These are phyloP conservation scores for Tetramorium parvispinum DNA, from an alignment of 1,140 invertebrate genomes.

Conservation along the genomic window DNA sequence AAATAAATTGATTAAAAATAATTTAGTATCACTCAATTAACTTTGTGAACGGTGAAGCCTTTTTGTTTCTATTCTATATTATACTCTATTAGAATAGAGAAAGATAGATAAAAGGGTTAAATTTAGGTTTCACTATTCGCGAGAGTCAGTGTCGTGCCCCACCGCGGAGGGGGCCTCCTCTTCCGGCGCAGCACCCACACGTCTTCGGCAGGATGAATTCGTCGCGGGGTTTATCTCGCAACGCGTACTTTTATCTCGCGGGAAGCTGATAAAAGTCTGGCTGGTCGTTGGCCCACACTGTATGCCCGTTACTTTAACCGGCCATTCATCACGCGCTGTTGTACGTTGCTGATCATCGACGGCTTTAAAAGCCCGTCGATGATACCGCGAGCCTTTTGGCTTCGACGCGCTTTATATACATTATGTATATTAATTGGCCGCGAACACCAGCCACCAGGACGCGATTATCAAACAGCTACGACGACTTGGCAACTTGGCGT, in stretches of 20 bases:
- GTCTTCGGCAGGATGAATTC: slow-evolving; percentile 74
- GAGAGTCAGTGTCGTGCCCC: slow-evolving; percentile 21
- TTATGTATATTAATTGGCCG: slow-evolving; percentile 36
- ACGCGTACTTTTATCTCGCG: slow-evolving; percentile 75
- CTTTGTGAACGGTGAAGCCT: too few species aligned
- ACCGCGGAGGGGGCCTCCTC: slow-evolving; percentile 18
- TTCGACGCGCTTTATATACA: slow-evolving; percentile 16
- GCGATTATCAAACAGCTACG: slow-evolving; percentile 5
- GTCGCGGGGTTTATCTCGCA: slow-evolving; percentile 69
- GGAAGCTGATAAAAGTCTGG: slow-evolving; percentile 67
- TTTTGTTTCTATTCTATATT: neutral
- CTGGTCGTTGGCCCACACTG: slow-evolving; percentile 80
- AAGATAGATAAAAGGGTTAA: slow-evolving; percentile 20
- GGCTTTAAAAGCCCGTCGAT: slow-evolving; percentile 9
- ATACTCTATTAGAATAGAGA: too few species aligned
- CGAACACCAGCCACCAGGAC: neutral
- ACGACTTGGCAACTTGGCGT: neutral
- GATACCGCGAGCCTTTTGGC: slow-evolving; percentile 2
- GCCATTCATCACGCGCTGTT: slow-evolving; percentile 41
- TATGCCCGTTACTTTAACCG: slow-evolving; percentile 64
- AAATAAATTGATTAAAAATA: neutral
- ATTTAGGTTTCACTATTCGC: slow-evolving; percentile 29
- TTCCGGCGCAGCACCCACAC: slow-evolving; percentile 74
- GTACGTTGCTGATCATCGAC: slow-evolving; percentile 4
- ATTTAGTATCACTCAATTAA: neutral